Evolutionary conservation across 2,888 invertebrate species (phyloP).

Genomic region (Lottia scabra): DNA sequence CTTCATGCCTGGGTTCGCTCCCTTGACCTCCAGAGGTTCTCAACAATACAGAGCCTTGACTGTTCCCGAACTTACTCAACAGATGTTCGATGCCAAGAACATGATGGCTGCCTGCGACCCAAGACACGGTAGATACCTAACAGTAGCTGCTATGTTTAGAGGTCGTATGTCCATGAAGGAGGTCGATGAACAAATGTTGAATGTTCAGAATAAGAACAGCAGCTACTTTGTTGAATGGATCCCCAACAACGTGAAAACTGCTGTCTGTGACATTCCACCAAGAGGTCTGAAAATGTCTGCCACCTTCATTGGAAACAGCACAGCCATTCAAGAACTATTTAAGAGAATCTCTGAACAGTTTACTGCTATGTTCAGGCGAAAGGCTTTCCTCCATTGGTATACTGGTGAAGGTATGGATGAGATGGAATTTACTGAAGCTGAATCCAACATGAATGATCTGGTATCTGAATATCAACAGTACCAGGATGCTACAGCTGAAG

Average conservation of each 20-base stretch:
- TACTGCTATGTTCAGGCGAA: conserved; percentile 1
- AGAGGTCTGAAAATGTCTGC: not conserved
- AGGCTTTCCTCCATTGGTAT: conserved; percentile 5
- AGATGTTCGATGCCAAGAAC: not conserved
- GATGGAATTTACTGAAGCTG: conserved; percentile 2
- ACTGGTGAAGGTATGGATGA: conserved; percentile 7
- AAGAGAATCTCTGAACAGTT: not conserved
- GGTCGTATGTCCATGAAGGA: conserved; percentile 5
- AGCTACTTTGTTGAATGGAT: conserved; percentile 4
- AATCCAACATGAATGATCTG: conserved; percentile 3
- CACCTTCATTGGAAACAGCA: not conserved
- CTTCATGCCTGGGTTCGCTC: conserved; percentile 1
- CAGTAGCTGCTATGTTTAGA: conserved; percentile 3
- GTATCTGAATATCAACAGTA: conserved; percentile 6
- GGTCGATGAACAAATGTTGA: not conserved
- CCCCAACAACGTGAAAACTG: not conserved
- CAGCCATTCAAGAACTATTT: not conserved
- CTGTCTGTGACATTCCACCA: conserved; percentile 2
- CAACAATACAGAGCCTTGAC: conserved; percentile 1
- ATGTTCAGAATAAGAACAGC: conserved; percentile 6
- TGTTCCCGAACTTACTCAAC: not conserved
- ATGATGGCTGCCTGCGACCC: conserved; percentile 1
- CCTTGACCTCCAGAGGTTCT: not conserved
- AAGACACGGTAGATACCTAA: not conserved
- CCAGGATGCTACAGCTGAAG: conserved; percentile 6